phyloP scores from a whole-genome alignment of 2,113 vertebrate species.

The Microcebus griseorufus region DNA sequence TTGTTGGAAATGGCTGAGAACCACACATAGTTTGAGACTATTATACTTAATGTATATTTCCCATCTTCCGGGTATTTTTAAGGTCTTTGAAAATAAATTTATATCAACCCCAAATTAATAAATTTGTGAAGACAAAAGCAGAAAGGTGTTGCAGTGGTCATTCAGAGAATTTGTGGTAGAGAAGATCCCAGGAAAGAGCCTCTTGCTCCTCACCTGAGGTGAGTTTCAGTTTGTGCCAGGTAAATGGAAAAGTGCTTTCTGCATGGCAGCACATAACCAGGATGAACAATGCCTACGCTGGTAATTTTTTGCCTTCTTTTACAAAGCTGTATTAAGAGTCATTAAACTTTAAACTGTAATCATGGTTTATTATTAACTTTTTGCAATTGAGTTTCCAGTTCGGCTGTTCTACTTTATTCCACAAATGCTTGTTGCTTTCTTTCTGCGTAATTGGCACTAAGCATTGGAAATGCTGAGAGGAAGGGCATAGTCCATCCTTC shows the following conservation, averaged over 20 bases:
- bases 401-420: not conserved
- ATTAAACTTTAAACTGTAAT: slow-evolving; percentile 22
- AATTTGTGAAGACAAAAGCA: not conserved
- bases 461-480: not conserved
- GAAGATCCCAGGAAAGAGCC: not conserved
- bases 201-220: not conserved
- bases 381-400: not conserved
- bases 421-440: not conserved
- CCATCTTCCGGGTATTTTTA: not conserved
- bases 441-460: not conserved
- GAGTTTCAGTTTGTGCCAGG: not conserved
- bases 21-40: not conserved
- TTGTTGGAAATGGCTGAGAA: not conserved
- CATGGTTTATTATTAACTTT: slow-evolving; percentile 15
- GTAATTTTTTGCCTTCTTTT: not conserved
- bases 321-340: not conserved
- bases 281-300: not conserved
- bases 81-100: not conserved
- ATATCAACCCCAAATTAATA: not conserved
- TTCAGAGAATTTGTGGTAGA: not conserved
- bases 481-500: not conserved
- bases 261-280: not conserved
- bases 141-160: not conserved
- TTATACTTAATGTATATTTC: not conserved
- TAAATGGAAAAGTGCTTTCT: not conserved